Evolutionary conservation across 2,113 vertebrate genomes (phyloP).

Genomic region (Antechinus flavipes): DNA sequence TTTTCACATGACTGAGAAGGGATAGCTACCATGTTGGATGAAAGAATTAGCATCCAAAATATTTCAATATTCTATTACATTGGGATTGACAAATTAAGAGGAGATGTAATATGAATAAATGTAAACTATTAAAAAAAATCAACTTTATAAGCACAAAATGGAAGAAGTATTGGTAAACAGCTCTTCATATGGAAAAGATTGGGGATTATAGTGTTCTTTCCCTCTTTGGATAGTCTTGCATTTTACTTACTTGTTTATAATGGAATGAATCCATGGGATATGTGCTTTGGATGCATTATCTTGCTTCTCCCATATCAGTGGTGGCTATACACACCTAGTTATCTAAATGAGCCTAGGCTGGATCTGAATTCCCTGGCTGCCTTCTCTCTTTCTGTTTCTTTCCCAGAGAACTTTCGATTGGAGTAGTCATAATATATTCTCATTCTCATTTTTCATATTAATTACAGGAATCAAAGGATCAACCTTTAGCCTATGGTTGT

Average conservation of each 20-base stretch:
- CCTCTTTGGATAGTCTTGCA: background rate
- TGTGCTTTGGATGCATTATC: background rate
- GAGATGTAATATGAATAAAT: background rate
- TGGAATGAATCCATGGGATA: background rate
- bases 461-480: background rate
- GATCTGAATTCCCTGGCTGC: background rate
- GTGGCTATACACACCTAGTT: background rate
- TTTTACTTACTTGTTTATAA: background rate
- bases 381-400: background rate
- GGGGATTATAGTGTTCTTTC: background rate
- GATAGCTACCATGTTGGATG: background rate
- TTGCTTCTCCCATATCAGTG: background rate
- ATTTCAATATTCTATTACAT: background rate
- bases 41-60: background rate
- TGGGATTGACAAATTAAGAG: background rate
- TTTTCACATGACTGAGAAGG: background rate
- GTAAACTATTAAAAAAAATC: background rate
- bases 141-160: background rate
- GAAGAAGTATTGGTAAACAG: background rate
- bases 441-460: background rate
- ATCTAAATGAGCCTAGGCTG: background rate
- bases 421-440: background rate
- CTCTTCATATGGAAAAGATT: background rate
- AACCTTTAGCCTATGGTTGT: background rate
- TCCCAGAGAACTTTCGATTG: background rate